Evolutionary conservation across 1,140 invertebrate species (phyloP), one percentile per base, ranked within the genome.

Genomic region (Hycleus cichorii): DNA sequence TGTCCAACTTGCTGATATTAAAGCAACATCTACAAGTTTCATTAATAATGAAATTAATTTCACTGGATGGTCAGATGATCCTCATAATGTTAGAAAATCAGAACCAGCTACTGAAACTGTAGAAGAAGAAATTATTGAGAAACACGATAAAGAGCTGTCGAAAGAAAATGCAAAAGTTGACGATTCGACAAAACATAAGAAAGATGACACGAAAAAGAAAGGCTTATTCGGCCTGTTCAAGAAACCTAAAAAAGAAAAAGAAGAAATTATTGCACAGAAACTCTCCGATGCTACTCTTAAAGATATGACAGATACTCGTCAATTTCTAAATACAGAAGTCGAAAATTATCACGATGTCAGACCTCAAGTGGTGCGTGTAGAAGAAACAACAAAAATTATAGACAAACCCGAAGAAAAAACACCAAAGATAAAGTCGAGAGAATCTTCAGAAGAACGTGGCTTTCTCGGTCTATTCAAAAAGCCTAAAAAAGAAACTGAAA

Each of bases 81-180:
- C 39, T 1, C 12, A 32, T 7, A 32, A 32, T 32, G 32, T 39
- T 24, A 43, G 11, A 25, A 24, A 12, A 25, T 1, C 39, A 25
- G 25, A 38, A 52, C 39, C 42, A 32, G 18, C 18, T 18, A 32
- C 32, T 32, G 32, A 32, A 5, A 32, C 7, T 7, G 32, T 32
- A 5, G 32, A 32, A 32, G 32, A 32, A 32, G 32, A 32, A 32
- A 67, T 67, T 24, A 63, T 72, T 24, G 68, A 71, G 50, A 72
- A 72, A 60, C 69, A 72, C 44, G 66, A 70, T 39, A 56, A 63
- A 52, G 69, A 73, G 66, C 60, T 64, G 26, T 68, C 67, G 1
- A 72, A 68, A 60, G 71, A 72, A 48, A 55, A 43, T 43, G n/a
- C 32, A 8, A 48, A 53, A 43, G 8, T 10, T 42, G 39, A 50